These are phyloP conservation scores for Calephelis virginiensis DNA, from an alignment of 1,140 invertebrate species.

Conservation along the genomic window DNA sequence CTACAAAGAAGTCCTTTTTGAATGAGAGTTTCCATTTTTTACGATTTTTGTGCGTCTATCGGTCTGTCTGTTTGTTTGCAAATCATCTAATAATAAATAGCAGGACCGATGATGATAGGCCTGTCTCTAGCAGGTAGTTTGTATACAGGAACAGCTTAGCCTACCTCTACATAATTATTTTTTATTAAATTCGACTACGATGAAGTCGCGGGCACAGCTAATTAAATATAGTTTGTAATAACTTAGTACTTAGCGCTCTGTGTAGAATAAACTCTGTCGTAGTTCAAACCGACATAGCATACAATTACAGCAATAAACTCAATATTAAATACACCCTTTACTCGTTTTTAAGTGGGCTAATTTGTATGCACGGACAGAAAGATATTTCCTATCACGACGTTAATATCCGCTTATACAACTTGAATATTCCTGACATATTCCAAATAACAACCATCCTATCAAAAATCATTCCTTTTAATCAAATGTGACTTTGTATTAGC, in stretches of 20 bases:
- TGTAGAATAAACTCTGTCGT: conserved; percentile 26
- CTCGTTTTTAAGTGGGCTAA: conserved; percentile 57
- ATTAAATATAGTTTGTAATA: too few relatives aligned
- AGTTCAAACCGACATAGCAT: conserved; percentile 40
- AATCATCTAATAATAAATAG: too few relatives aligned
- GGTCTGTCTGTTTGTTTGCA: too few relatives aligned
- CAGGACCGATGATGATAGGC: too few relatives aligned
- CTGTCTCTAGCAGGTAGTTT: too few relatives aligned
- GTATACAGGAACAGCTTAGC: too few relatives aligned
- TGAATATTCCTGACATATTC: conserved; percentile 33
- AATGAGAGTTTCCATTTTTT: too few relatives aligned
- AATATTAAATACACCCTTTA: conserved; percentile 53
- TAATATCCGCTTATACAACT: conserved; percentile 64
- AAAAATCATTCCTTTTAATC: conserved; percentile 66
- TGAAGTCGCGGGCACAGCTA: too few relatives aligned
- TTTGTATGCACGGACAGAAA: conserved; percentile 59
- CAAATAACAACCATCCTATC: conserved; percentile 64
- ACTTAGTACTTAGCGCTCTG: conserved; percentile 7
- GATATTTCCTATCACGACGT: conserved; percentile 68
- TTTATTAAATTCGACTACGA: too few relatives aligned
- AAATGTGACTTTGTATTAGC: conserved; percentile 63
- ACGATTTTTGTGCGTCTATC: too few relatives aligned
- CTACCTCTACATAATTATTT: too few relatives aligned
- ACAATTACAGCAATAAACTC: conserved; percentile 51
- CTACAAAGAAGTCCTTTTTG: too few relatives aligned